Percentiles rank a stretch among this genome's conserved stretches.
Evolutionary conservation across 2,888 invertebrate genomes (phyloP).

Genomic region (Synergus gifuensis): DNA sequence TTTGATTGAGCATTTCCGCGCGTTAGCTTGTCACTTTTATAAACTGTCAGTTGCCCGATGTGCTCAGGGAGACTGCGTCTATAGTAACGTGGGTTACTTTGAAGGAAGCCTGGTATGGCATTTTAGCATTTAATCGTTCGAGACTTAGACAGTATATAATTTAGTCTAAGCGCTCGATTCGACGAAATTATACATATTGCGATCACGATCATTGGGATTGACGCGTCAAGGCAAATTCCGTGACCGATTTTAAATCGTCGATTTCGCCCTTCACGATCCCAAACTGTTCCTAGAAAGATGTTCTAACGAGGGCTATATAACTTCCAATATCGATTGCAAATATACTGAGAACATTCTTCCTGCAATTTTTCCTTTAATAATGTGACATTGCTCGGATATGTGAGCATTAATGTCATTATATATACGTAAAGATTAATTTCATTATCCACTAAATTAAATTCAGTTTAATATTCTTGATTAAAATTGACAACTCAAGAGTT

Average conservation of each 20-base stretch:
- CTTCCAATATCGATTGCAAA: not conserved
- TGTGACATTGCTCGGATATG: too few relatives aligned
- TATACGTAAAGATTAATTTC: too few relatives aligned
- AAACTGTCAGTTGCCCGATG: constrained; percentile 53
- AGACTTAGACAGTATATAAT: constrained; percentile 53
- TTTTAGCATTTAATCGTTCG: constrained; percentile 55
- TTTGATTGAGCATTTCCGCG: constrained; percentile 69
- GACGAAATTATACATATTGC: constrained; percentile 29
- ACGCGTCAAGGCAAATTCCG: constrained; percentile 15
- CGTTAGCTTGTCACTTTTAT: constrained; percentile 56
- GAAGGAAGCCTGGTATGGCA: constrained; percentile 61
- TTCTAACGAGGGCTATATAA: not conserved
- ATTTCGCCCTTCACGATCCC: not conserved
- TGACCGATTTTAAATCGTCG: constrained; percentile 5
- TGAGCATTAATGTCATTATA: too few relatives aligned
- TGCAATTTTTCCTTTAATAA: too few relatives aligned
- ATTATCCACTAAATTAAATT: not conserved
- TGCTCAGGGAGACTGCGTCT: constrained; percentile 44
- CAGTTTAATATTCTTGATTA: not conserved
- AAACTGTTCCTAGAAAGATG: not conserved
- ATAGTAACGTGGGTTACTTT: constrained; percentile 55
- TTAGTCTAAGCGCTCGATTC: constrained; percentile 47
- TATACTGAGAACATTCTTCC: not conserved
- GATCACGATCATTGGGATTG: constrained; percentile 15
- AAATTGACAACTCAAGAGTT: constrained; percentile 32